Conservation (phyloP, 2,113 vertebrate species). For the Salminus brasiliensis region DNA sequence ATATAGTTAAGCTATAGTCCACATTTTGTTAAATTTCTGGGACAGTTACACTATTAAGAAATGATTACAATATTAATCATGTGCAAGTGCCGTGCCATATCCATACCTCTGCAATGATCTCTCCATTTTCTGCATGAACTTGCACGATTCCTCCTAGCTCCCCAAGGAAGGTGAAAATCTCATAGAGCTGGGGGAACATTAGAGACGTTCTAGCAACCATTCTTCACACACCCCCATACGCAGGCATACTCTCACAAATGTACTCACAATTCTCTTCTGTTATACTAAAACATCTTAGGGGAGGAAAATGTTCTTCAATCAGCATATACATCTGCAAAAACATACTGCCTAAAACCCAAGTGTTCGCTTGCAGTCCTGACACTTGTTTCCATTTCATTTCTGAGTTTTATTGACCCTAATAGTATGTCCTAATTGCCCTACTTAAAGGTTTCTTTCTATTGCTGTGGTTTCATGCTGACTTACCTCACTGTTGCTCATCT, state of each 20-base stretch:
- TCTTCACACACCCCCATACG: constrained; percentile 27
- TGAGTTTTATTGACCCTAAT: no score
- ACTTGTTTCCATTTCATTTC: no score
- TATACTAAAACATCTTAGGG: no score
- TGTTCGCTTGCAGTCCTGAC: no score
- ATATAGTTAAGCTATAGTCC: no score
- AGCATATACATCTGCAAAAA: not conserved
- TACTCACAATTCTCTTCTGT: no score
- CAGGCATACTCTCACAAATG: not conserved
- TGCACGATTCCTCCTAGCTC: constrained; percentile 91
- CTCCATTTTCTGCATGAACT: constrained; percentile 96
- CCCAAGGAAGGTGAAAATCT: constrained; percentile 91
- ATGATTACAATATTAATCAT: not conserved
- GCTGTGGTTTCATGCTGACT: constrained; percentile 13
- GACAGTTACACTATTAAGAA: no score
- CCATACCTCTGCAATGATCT: constrained; percentile 94
- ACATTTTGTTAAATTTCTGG: no score
- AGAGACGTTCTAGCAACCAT: not conserved
- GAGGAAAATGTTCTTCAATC: not conserved
- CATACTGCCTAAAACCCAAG: no score
- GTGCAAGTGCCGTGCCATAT: not conserved
- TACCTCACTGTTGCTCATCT: constrained; percentile 98
- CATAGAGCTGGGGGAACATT: constrained; percentile 83
- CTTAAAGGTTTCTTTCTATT: not conserved
- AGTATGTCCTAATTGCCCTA: no score